These are phyloP conservation scores for Lonchura striata DNA, from an alignment of 2,113 vertebrate species.

Conservation along the genomic window DNA sequence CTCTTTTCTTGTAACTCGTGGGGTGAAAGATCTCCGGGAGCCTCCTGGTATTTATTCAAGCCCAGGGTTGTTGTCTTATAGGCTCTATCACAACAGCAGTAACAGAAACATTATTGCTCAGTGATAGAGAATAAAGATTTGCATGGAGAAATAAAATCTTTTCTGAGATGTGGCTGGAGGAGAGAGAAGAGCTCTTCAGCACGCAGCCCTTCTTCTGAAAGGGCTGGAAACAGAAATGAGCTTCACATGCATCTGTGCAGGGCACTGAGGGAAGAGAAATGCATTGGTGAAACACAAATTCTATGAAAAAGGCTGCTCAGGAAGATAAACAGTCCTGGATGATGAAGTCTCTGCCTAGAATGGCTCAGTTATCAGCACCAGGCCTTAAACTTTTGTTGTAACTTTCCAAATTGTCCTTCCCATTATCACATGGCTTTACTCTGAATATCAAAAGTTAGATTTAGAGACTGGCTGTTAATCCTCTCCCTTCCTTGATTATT, in stretches of 20 bases:
- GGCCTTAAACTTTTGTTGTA: constrained; percentile 36
- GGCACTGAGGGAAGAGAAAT: background rate
- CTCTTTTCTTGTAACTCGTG: background rate
- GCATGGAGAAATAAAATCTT: background rate
- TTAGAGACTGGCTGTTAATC: constrained; percentile 11
- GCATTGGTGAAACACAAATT: background rate
- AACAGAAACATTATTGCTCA: background rate
- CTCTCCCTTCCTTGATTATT: background rate
- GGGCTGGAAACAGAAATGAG: background rate
- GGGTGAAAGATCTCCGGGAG: background rate
- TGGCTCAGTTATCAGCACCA: background rate
- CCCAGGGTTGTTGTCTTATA: background rate
- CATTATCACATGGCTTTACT: background rate
- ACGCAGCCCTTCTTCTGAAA: background rate
- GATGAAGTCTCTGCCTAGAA: background rate
- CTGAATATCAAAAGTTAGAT: constrained; percentile 14
- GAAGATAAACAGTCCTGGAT: background rate
- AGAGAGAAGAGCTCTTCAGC: background rate
- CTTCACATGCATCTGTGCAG: background rate
- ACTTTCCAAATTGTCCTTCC: constrained; percentile 28
- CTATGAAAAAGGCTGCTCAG: background rate
- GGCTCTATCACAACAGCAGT: background rate
- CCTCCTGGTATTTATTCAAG: background rate
- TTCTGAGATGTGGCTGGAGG: background rate
- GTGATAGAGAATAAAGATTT: background rate